Base-by-base conservation (phyloP, 1,140 invertebrate species). In the Drosophila novamexicana region DNA sequence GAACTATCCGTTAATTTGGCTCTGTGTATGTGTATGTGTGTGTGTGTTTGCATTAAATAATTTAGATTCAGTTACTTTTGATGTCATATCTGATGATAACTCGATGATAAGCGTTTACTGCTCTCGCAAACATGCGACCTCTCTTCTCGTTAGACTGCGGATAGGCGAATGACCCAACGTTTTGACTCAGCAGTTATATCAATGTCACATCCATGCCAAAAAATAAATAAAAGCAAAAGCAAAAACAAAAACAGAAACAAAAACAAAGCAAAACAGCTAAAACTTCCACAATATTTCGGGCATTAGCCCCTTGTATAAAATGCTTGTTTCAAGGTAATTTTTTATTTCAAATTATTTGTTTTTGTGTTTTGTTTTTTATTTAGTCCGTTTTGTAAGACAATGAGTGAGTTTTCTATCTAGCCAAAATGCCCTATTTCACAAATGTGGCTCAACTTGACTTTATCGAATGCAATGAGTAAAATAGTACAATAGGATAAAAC, bases 181-280 rank as follows among this genome's bases (percentile, higher is more conserved):
- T 81, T 85, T 85, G 75, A 86, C 79, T 85, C 79, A 63, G 64
- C 75, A 86, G 65, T 82, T 82, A 63, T 84, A 79, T 74, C 81
- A 85, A 85, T 85, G 81, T 86, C 81, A 86, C 54, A 81, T 59
- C 56, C 65, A 61, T 42, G 56, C 70, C 34, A 61, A 73, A 54
- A 45, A 56, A n/a, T 42, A 18, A 37, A n/a, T 63, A 18, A 18
- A 18, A 18, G 67, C 16, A 53, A 65, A 37, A 37, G 37, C 7
- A 47, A 6, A 29, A 40, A 54, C 6, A 65, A 56, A 50, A 14
- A 18, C 18, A 18, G 18, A 18, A 1, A 22, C 22, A 47, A 66
- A 66, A 66, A 18, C 18, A 18, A 14, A 14, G 14, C 14, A 14
- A 14, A 62, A 77, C n/a, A 68, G 37, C 22, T 14, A 47, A 62